Evolutionary conservation across 2,888 invertebrate species (phyloP), one percentile per base, ranked within the genome.

Genomic region (Hyppa rectilinea): DNA sequence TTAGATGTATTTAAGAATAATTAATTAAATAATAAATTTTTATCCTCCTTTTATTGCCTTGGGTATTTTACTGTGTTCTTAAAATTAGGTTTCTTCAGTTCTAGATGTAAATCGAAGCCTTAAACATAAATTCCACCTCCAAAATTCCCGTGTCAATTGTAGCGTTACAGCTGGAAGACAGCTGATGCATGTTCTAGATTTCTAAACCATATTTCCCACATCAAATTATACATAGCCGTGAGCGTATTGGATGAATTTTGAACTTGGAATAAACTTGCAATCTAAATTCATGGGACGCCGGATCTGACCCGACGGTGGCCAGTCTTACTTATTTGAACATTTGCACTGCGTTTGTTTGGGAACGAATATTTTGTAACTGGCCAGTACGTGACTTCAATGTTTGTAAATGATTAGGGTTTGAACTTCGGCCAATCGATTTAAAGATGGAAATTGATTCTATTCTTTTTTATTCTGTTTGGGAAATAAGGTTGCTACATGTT

Each of bases 241-340:
- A 82, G 84, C 84, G 85, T 89, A 92, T 90, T 85, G 88, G 87
- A 89, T 91, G 91, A 92, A 93, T 92, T 93, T 93, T 90, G 93
- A 92, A 91, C 89, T 91, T 90, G 91, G 90, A 90, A 92, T 94
- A 93, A 94, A 93, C 93, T 91, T 91, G 92, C 91, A 93, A 94
- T 94, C 92, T 94, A 94, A 94, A 94, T 94, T 94, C 94, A 94
- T 94, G 89, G 92, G 88, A 87, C 87, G 90, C 82, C 75, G 76
- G 85, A 86, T 83, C 88, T 85, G 81, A 85, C 84, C 81, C 87
- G 88, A 87, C 89, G 84, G 81, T 85, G 85, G 84, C 84, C 78
- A 85, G 86, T 84, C 85, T 88, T 87, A 88, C 88, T 88, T 90
- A 89, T 90, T 89, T 88, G 88, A 88, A 87, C 85, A 87, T 86